Percentiles rank a stretch among this genome's conserved stretches.
These are phyloP conservation scores for Dendrocopos noguchii DNA, from an alignment of 2,113 vertebrate species.

Conservation along the genomic window DNA sequence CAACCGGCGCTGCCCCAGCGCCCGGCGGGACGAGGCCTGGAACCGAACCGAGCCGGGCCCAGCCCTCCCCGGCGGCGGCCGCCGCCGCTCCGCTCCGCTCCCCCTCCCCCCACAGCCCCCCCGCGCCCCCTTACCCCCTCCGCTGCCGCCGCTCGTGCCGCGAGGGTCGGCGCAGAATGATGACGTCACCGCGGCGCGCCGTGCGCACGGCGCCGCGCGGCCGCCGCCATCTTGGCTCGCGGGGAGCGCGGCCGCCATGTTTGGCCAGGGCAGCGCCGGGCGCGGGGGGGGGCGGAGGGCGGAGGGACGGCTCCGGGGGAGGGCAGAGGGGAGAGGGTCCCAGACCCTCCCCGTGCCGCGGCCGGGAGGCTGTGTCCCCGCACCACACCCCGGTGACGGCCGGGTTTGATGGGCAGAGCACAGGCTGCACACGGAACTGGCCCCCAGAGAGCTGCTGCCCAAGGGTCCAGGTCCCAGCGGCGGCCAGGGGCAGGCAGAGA, in stretches of 20 bases:
- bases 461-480: too few species aligned
- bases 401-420: too few species aligned
- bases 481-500: too few species aligned
- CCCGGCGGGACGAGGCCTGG: neutral
- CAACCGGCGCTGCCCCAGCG: neutral
- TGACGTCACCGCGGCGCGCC: neutral
- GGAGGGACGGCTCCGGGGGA: too few species aligned
- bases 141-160: neutral
- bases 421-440: too few species aligned
- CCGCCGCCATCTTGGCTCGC: neutral
- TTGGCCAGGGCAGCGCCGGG: neutral
- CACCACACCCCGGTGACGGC: too few species aligned
- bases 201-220: rapidly evolving
- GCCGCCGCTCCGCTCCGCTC: neutral
- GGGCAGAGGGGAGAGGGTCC: too few species aligned
- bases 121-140: neutral
- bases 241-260: neutral
- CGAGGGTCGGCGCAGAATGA: neutral
- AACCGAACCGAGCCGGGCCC: too few species aligned
- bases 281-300: too few species aligned
- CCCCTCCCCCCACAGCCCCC: neutral
- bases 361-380: too few species aligned
- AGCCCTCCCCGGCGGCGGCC: neutral
- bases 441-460: too few species aligned
- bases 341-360: rapidly evolving